A percentile compares a stretch with the other conserved stretches of the same genome.
Evolutionary conservation across 2,113 vertebrate species (phyloP).

Genomic region (Oophaga pumilio): DNA sequence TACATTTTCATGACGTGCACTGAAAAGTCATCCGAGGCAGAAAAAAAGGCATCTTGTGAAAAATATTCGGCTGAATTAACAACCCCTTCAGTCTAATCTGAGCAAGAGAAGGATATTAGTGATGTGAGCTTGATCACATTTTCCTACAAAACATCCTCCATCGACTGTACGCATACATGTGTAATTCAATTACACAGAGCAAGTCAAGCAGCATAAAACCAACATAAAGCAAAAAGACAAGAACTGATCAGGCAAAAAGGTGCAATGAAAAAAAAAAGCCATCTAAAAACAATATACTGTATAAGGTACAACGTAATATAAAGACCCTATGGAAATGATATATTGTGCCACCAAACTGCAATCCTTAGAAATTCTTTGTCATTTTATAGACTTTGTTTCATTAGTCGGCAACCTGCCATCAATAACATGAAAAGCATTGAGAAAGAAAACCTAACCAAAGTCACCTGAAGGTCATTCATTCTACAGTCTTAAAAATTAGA

Average conservation of each 20-base stretch:
- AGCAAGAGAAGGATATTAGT: conserved; percentile 22
- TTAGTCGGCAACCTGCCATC: conserved; percentile 12
- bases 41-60: background rate
- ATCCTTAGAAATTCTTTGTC: background rate
- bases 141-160: conserved; percentile 44
- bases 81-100: conserved; percentile 11
- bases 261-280: background rate
- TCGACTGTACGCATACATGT: conserved; percentile 37
- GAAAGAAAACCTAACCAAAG: conserved; percentile 13
- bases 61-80: background rate
- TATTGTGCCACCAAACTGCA: background rate
- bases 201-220: conserved; percentile 33
- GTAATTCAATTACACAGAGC: conserved; percentile 44
- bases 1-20: background rate
- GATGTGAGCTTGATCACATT: conserved; percentile 39
- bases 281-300: background rate
- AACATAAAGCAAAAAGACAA: background rate
- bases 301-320: background rate
- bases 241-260: conserved; percentile 29
- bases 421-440: background rate
- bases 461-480: conserved; percentile 9
- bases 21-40: background rate
- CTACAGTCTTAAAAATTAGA: conserved; percentile 24
- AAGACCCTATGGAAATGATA: background rate
- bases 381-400: background rate